These are phyloP conservation scores for Junonia oenone DNA, from an alignment of 2,888 invertebrate species.

Conservation along the genomic window DNA sequence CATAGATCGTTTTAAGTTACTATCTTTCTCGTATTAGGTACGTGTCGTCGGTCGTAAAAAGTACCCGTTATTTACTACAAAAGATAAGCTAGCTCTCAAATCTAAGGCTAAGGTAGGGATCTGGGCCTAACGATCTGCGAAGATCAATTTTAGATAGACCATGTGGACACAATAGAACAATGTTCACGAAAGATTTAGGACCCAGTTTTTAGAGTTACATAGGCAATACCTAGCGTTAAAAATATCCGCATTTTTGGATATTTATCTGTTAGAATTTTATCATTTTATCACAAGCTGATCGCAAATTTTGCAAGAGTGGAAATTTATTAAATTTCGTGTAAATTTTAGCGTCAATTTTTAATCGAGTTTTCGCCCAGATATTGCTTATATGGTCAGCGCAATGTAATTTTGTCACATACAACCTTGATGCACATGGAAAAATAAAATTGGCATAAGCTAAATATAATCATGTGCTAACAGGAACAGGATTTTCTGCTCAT, in stretches of 20 bases:
- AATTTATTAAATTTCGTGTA: no score
- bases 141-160: slow-evolving; percentile 37
- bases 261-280: no score
- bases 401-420: no score
- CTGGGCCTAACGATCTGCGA: slow-evolving; percentile 29
- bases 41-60: background rate
- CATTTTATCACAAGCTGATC: no score
- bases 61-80: background rate
- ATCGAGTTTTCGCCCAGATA: no score
- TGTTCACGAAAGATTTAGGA: background rate
- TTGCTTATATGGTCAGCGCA: no score
- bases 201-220: background rate
- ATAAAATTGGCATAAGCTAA: background rate
- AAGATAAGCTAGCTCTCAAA: background rate
- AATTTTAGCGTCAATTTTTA: no score
- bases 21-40: background rate
- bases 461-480: no score
- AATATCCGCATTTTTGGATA: background rate
- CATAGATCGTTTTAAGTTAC: background rate
- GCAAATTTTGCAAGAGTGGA: no score
- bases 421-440: background rate
- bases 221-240: background rate
- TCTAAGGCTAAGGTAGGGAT: background rate
- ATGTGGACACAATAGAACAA: background rate
- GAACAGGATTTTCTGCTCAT: no score